Evolutionary conservation across 2,888 invertebrate genomes (phyloP).

Genomic region (Cenopis cana): DNA sequence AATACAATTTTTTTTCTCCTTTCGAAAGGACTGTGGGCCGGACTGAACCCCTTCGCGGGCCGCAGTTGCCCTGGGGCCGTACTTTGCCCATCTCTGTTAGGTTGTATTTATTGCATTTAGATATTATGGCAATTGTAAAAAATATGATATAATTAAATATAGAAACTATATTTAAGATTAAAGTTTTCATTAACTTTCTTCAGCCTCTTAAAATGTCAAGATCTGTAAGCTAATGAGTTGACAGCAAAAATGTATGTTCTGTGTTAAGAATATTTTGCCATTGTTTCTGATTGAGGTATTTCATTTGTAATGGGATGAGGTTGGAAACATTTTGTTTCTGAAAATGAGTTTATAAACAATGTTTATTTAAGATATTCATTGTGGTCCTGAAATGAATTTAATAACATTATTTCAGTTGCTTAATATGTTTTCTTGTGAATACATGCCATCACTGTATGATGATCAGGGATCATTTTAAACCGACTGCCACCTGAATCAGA

Average conservation of each 20-base stretch:
- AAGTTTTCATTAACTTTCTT: slow-evolving; percentile 62
- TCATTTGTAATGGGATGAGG: not conserved
- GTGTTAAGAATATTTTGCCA: not conserved
- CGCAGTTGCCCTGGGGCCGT: no score
- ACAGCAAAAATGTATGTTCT: slow-evolving; percentile 3
- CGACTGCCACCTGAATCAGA: no score
- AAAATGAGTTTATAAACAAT: not conserved
- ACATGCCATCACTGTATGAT: no score
- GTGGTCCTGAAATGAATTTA: no score
- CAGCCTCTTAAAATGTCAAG: slow-evolving; percentile 51
- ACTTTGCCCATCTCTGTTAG: no score
- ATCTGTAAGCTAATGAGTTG: slow-evolving; percentile 8
- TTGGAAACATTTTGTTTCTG: not conserved
- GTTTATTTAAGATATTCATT: no score
- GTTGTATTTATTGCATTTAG: slow-evolving; percentile 84
- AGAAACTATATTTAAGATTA: slow-evolving; percentile 68
- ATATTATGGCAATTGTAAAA: slow-evolving; percentile 77
- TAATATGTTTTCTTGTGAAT: not conserved
- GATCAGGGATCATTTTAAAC: no score
- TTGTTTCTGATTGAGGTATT: not conserved
- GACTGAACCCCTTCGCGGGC: no score
- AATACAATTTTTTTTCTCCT: no score
- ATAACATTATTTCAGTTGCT: no score
- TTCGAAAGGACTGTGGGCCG: no score
- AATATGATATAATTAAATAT: slow-evolving; percentile 71